These are phyloP conservation scores for Zygogramma bicolorata DNA, from an alignment of 2,888 invertebrate genomes.

Conservation along the genomic window DNA sequence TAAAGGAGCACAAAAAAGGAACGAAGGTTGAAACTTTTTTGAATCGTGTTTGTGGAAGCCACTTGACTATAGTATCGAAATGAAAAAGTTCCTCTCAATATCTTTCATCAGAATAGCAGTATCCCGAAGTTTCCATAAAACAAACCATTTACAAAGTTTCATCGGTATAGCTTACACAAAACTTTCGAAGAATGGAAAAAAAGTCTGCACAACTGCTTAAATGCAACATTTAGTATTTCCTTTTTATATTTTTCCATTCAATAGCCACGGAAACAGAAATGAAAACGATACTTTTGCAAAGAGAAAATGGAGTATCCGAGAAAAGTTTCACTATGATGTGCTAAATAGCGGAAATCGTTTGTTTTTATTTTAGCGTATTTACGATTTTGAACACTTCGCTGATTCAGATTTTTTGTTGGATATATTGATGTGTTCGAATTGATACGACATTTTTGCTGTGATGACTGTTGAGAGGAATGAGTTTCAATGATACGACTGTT, in stretches of 20 bases:
- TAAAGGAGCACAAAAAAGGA: background rate
- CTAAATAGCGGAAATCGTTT: background rate
- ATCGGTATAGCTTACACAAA: conserved; percentile 33
- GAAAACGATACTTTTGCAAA: conserved; percentile 27
- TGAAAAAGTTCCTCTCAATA: conserved; percentile 4
- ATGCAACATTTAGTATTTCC: conserved; percentile 35
- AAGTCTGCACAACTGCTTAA: conserved; percentile 32
- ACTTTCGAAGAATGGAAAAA: conserved; percentile 26
- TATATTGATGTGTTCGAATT: too few relatives aligned
- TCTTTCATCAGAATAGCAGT: conserved; percentile 1
- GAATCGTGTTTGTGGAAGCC: background rate
- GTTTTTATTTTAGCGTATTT: background rate
- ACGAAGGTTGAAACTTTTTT: background rate
- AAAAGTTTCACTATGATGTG: background rate
- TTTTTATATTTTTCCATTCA: conserved; percentile 30
- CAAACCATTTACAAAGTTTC: conserved; percentile 48
- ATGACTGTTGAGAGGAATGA: too few relatives aligned
- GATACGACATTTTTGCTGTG: too few relatives aligned
- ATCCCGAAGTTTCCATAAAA: conserved; percentile 39
- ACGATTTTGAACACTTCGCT: background rate
- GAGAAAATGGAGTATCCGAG: conserved; percentile 17
- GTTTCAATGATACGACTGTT: too few relatives aligned
- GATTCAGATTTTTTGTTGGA: too few relatives aligned
- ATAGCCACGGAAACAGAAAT: conserved; percentile 27
- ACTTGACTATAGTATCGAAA: conserved; percentile 8